Base-by-base conservation (phyloP, 1,140 invertebrate species). In the Cotesia glomerata region DNA sequence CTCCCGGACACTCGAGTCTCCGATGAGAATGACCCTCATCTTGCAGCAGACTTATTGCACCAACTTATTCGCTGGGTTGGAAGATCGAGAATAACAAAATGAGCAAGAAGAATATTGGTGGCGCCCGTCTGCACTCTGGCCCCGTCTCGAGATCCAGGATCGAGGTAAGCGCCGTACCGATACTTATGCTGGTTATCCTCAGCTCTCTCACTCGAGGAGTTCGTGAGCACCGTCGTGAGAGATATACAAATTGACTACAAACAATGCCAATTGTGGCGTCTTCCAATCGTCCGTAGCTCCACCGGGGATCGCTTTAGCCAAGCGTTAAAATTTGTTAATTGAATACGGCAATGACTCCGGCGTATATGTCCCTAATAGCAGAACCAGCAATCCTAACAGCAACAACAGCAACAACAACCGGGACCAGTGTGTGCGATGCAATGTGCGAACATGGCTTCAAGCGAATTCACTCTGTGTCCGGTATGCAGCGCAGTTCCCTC, bases 291-390 rank as follows among this genome's bases (percentile, higher is more conserved):
- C 58, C 54, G 69, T 73, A 54, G 62, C 39, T 45, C 7, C 16
- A 59, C 16, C 62, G 68, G 36, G 68, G 45, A 34, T 51, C 18
- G 63, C 63, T 64, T 72, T 72, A 66, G 65, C 63, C 64, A 62
- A 72, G 65, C 65, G 65, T 67, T 72, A 65, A 72, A 72, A 71
- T 74, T 78, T 77, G 78, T 81, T 81, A 81, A 79, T 79, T 79
- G 80, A 81, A 81, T 81, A 79, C 77, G 70, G 71, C 49, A 67
- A 67, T 67, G 65, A 67, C 8, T 67, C 32, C 51, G 45, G 39
- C 11, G 39, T 45, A 45, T 45, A 45, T 18, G 32, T 34, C 49
- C 65, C 39, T 49, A 67, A 26, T 39, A 65, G 49, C 39, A 39
- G 39, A 9, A 7, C 7, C 39, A 5, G 39, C 39, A 45, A 3